Evolutionary conservation across 2,797 vertebrate species (phyloP), one percentile per base, ranked within the genome.

Genomic region (Pangasius krempfi): DNA sequence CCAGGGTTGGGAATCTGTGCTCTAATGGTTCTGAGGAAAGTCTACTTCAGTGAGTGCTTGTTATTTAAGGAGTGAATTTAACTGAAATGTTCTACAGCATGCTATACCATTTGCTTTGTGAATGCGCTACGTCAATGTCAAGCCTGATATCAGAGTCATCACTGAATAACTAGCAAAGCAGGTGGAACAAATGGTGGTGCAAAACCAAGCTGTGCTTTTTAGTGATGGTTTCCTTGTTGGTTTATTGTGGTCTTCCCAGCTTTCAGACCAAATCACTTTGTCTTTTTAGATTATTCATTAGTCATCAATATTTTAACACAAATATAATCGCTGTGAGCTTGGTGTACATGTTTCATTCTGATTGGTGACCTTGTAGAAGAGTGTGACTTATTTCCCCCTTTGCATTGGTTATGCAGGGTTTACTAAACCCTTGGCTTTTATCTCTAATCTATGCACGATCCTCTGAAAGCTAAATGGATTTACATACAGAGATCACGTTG

Each of bases 381-480:
- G 52, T 25, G 37, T 52, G 52, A 40, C 14, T 58, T 58, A 12
- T 68, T 40, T 47, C 44, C 10, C 75, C 10, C 5, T 30, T 37
- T 79, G 44, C 47, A 54, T 20, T 66, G 60, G 58, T 52, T 80
- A n/a, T 16, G 5, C 44, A 50, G 50, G 84, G 47, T 70, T 84
- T 78, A 27, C 62, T 44, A 6, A 85, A 2, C 20, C 4, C 22
- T 44, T 18, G 33, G 30, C 33, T 56, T 75, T 84, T 62, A 20
- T 79, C 44, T 47, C 73, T 47, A 33, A 88, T 54, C 81, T 88
- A 3, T 80, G 83, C 50, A 66, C 5, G 9, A 80, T 85, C 56
- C 37, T 20, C 40, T 20, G 18, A 82, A 50, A 79, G 72, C 62
- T 68, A 84, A 33, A 52, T 84, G 44, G 60, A 50, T 40, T 82